Evolutionary conservation across 2,888 invertebrate species (phyloP).

Genomic region (Automeris io): DNA sequence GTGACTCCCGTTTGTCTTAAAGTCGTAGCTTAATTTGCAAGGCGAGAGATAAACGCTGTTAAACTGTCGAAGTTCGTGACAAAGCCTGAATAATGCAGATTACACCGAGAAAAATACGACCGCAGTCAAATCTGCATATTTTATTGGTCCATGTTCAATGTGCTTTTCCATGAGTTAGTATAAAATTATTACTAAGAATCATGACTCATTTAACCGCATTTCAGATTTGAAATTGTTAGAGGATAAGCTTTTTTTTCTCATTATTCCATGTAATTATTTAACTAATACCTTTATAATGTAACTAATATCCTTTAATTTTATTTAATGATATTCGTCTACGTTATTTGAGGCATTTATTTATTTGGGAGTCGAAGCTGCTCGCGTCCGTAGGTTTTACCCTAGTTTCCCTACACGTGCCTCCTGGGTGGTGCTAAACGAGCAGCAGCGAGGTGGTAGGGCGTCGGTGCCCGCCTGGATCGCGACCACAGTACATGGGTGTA

Average conservation of each 20-base stretch:
- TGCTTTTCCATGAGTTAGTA: conserved; percentile 44
- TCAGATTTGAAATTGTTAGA: not conserved
- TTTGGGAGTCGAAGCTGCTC: too few species aligned
- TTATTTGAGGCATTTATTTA: too few species aligned
- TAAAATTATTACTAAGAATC: conserved; percentile 42
- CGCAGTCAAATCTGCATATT: conserved; percentile 75
- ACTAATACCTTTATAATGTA: too few species aligned
- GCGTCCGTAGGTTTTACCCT: too few species aligned
- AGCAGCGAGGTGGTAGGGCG: too few species aligned
- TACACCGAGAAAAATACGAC: conserved; percentile 75
- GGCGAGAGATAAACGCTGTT: conserved; percentile 77
- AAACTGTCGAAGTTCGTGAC: conserved; percentile 77
- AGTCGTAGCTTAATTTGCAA: conserved; percentile 78
- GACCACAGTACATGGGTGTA: too few species aligned
- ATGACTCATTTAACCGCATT: conserved; percentile 17
- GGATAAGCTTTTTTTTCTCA: not conserved
- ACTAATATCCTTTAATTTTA: too few species aligned
- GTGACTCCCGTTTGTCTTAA: conserved; percentile 76
- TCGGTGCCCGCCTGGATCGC: too few species aligned
- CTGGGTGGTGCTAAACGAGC: too few species aligned
- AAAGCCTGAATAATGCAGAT: conserved; percentile 77
- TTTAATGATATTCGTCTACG: too few species aligned
- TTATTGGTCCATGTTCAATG: conserved; percentile 69
- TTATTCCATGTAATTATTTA: too few species aligned
- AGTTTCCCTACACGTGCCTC: too few species aligned